Base-by-base conservation (phyloP, 1,140 invertebrate genomes). In the Delia radicum region DNA sequence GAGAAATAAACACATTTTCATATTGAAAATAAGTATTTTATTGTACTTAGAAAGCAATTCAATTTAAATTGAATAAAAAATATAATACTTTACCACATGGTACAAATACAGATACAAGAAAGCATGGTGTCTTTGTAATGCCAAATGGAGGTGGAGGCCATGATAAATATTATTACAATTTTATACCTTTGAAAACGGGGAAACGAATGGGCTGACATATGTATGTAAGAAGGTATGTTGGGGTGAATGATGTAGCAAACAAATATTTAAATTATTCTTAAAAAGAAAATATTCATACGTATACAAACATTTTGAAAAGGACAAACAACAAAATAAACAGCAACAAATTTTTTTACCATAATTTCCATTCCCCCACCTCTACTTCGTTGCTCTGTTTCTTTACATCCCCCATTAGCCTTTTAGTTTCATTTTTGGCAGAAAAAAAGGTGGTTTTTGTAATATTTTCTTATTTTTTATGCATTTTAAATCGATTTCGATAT, bases 1-100 rank as follows among this genome's bases (percentile, higher is more conserved):
- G 15, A 29, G 28, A 31, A 83, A 83, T 83, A 83, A 83, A 83
- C 81, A 83, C 80, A 83, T 83, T 83, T 83, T 83, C 82, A 83
- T 83, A 46, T 73, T 55, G 63, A 67, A 67, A 67, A 21, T 18
- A 67, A 67, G 29, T 67, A 67, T 74, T 74, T 62, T 74, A 46
- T 74, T 62, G 28, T 27, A 55, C 73, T 46, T 46, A 74, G 26
- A 74, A 74, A 74, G 24, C 73, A 33, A 46, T 72, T 72, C 37
- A 72, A 72, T 67, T 67, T 67, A 55, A 21, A 55, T 55, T 55
- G 48, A n/a, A n/a, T n/a, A n/a, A n/a, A 55, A 55, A 55, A 42
- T 42, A 42, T 42, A 15, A 42, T 42, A 42, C n/a, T 42, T 42
- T 15, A 42, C 37, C 37, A 42, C 37, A 42, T 42, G 37, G 12